Evolutionary conservation across 2,113 vertebrate species (phyloP).

Genomic region (Heterocephalus glaber): DNA sequence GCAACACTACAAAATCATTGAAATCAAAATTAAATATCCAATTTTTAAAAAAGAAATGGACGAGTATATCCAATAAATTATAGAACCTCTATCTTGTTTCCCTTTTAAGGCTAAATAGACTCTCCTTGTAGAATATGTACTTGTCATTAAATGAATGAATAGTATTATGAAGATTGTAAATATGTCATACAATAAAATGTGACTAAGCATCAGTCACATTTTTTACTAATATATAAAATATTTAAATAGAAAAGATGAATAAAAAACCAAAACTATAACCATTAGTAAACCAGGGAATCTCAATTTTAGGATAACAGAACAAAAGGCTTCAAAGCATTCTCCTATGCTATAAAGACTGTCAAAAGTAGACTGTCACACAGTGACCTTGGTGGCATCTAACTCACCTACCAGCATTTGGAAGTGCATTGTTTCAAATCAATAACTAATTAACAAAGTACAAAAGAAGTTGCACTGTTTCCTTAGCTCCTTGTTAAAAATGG

Average conservation of each 20-base stretch:
- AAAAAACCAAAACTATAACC: conserved; percentile 27
- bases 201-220: conserved; percentile 49
- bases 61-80: not conserved
- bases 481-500: conserved; percentile 94
- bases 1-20: not conserved
- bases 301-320: conserved; percentile 78
- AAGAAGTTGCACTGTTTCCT: conserved; percentile 94
- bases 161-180: conserved; percentile 57
- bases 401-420: conserved; percentile 96
- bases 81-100: not conserved
- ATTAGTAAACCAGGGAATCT: conserved; percentile 74
- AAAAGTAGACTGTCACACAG: conserved; percentile 83
- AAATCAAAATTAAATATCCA: conserved; percentile 41
- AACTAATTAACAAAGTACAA: conserved; percentile 99
- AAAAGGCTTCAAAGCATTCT: conserved; percentile 83
- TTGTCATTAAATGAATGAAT: not conserved
- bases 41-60: not conserved
- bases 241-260: conserved; percentile 68
- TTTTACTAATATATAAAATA: conserved; percentile 40
- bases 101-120: not conserved
- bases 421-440: conserved; percentile 99
- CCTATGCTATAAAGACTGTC: conserved; percentile 81
- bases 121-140: not conserved
- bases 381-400: conserved; percentile 91
- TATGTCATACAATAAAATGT: conserved; percentile 60